Conservation (phyloP, 2,888 invertebrate species). For the Melinopterus prodromus region DNA sequence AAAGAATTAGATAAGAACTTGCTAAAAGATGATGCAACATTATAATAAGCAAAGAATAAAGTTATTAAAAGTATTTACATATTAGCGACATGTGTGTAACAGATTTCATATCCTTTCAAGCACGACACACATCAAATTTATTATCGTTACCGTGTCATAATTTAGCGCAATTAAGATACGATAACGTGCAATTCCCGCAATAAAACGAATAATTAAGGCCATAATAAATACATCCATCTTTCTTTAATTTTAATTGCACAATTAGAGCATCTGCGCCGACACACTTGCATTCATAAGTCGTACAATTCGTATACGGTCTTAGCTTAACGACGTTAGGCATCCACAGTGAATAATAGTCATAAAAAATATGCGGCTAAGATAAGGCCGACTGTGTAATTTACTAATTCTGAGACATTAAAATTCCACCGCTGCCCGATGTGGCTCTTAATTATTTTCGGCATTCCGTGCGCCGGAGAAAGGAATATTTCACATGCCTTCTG, state of each 20-base stretch:
- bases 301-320: neutral
- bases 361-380: neutral
- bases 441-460: neutral
- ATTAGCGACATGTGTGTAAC: neutral
- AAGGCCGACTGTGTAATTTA: neutral
- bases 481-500: neutral
- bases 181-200: neutral
- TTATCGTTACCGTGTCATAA: neutral
- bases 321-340: neutral
- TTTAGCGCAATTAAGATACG: neutral
- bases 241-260: neutral
- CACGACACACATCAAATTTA: neutral
- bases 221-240: neutral
- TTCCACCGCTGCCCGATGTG: conserved; percentile 4
- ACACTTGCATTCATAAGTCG: neutral
- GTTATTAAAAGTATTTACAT: neutral
- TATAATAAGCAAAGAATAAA: neutral
- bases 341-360: neutral
- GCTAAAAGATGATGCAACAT: neutral
- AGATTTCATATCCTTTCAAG: neutral
- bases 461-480: neutral
- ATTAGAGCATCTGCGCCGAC: neutral
- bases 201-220: neutral
- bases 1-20: neutral
- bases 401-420: neutral